Evolutionary conservation across 1,140 invertebrate species (phyloP), one percentile per base, ranked within the genome.

Genomic region (Saxidomus purpurata): DNA sequence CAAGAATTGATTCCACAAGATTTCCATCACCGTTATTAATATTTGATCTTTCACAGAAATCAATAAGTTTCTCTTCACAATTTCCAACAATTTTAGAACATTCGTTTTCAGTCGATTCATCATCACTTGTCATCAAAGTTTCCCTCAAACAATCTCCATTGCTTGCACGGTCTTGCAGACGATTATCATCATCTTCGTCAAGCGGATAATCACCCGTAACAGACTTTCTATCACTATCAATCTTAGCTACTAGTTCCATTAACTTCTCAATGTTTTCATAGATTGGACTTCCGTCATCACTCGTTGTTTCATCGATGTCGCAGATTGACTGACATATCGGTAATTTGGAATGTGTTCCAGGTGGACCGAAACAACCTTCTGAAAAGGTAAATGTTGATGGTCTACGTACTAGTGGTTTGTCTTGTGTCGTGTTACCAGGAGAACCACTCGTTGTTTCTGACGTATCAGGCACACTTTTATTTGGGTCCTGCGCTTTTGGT

Each of bases 331-430:
- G 22, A 71, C 49, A 69, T n/a, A n/a, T 25, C 2, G 55, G 63
- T 2, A 52, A 25, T 34, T 52, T 52, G 17, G n/a, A 55, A 31
- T 9, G 11, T 49, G 25, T 3, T 9, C 34, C 25, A 61, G 85
- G 43, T n/a, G 4, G 38, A 49, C 19, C 43, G 15, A 49, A 0
- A 25, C 74, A 67, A 19, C 86, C 86, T 61, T 87, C 86, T 1
- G 69, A 61, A 80, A 87, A 87, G 9, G 59, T 87, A 25, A 80
- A 87, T n/a, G 86, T 88, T 25, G 86, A 88, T 19, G 86, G 86
- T 25, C 76, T 34, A 28, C 86, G 22, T 4, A 67, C 3, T 38
- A 25, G n/a, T 15, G 55, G 52, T 40, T 52, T 88, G 4, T 49
- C 59, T 40, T n/a, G 15, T 34, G 47, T 34, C 0, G 49, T 19